A percentile compares a stretch with the other conserved stretches of the same genome.
Conservation (phyloP, 2,888 invertebrate genomes). For the Pachydiplax longipennis region DNA sequence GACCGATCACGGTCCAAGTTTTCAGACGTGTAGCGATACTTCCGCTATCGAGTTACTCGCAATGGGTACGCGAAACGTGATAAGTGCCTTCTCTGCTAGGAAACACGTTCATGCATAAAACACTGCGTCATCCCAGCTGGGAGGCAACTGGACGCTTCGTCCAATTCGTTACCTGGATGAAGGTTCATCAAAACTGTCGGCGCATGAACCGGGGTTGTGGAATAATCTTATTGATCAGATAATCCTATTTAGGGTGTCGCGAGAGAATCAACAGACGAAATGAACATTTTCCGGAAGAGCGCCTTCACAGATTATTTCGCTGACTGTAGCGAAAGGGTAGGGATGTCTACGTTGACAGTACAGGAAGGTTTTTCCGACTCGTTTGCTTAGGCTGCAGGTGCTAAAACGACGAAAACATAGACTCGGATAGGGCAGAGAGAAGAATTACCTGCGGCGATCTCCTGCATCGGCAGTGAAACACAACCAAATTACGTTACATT, state of each 20-base stretch:
- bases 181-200: neutral
- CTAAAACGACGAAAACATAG: too few species aligned
- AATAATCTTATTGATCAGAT: neutral
- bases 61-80: neutral
- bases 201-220: neutral
- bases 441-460: too few species aligned
- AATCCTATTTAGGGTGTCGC: neutral
- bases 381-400: too few species aligned
- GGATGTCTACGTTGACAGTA: neutral
- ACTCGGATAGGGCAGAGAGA: too few species aligned
- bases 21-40: neutral
- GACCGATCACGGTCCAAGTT: neutral
- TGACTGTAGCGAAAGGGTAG: neutral
- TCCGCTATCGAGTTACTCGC: neutral
- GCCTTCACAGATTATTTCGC: neutral
- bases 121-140: neutral
- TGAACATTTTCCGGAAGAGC: neutral
- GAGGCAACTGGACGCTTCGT: neutral
- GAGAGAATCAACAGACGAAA: neutral
- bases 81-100: neutral
- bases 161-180: neutral
- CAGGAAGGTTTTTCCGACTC: neutral
- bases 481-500: too few species aligned
- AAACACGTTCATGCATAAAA: neutral
- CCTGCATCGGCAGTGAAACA: too few species aligned